Conservation (phyloP, 2,113 vertebrate species). For the Elephantulus edwardii region DNA sequence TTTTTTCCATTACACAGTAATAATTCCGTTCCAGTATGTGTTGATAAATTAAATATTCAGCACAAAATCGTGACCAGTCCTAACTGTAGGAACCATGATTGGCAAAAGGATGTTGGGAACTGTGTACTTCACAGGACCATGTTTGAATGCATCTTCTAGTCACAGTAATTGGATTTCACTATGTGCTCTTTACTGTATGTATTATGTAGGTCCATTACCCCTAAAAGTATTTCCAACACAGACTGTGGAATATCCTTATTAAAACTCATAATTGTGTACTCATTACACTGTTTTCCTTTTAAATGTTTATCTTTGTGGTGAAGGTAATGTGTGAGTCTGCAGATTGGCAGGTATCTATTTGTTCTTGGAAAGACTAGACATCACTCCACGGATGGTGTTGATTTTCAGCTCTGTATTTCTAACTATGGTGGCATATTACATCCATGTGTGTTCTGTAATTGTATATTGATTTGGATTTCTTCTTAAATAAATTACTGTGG, state of each 20-base stretch:
- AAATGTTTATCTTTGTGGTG: conserved; percentile 42
- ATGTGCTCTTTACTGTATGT: conserved; percentile 50
- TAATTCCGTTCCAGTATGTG: conserved; percentile 55
- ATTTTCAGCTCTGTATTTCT: background rate
- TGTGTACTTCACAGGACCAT: conserved; percentile 47
- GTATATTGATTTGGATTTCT: conserved; percentile 51
- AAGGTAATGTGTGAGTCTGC: background rate
- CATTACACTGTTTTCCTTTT: conserved; percentile 30
- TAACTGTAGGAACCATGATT: conserved; percentile 14
- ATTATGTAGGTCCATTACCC: conserved; percentile 64
- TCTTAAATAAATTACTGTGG: conserved; percentile 36
- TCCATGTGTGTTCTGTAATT: conserved; percentile 34
- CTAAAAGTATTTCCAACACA: conserved; percentile 56
- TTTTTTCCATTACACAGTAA: conserved; percentile 57
- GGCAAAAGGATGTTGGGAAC: background rate
- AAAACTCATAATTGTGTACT: conserved; percentile 60
- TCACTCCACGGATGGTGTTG: conserved; percentile 7
- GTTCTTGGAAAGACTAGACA: background rate
- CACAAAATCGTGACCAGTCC: conserved; percentile 32
- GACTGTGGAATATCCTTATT: conserved; percentile 46
- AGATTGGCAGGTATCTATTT: conserved; percentile 11
- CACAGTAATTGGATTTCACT: conserved; percentile 69
- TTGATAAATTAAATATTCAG: conserved; percentile 51
- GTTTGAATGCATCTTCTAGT: conserved; percentile 37
- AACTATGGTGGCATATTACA: conserved; percentile 3